These are phyloP conservation scores for Morelia viridis DNA, from an alignment of 2,797 vertebrate species.

Conservation along the genomic window DNA sequence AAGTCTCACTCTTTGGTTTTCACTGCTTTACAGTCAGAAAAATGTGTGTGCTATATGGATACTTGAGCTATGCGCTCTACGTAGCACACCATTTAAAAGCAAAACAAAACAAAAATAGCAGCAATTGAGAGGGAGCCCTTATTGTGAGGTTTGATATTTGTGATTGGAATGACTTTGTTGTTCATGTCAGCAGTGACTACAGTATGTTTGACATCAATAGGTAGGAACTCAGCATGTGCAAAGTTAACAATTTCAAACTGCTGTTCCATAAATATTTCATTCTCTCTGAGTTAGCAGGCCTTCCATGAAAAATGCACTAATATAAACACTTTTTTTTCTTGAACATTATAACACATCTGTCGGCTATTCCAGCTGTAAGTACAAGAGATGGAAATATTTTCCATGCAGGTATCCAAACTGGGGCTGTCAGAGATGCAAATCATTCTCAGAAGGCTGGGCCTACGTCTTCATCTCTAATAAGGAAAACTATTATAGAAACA, in stretches of 20 bases:
- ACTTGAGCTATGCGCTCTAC: not conserved
- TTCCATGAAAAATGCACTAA: conserved; percentile 44
- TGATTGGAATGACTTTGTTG: conserved; percentile 38
- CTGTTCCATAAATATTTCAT: conserved; percentile 39
- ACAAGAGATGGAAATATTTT: conserved; percentile 28
- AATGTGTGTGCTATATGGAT: not conserved
- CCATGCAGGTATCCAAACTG: not conserved
- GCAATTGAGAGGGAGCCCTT: not conserved
- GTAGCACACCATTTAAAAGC: not conserved
- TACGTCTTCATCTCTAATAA: not conserved
- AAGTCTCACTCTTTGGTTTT: not conserved
- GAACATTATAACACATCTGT: conserved; percentile 43
- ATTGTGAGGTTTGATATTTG: conserved; percentile 24
- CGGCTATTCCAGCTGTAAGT: conserved; percentile 43
- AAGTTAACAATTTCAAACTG: conserved; percentile 44
- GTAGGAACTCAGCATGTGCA: not conserved
- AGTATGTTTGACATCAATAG: conserved; percentile 9
- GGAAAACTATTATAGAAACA: not conserved
- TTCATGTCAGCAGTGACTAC: conserved; percentile 3
- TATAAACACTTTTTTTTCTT: conserved; percentile 35
- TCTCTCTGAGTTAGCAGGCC: conserved; percentile 30
- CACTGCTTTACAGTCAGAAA: not conserved
- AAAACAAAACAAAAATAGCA: not conserved
- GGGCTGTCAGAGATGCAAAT: not conserved
- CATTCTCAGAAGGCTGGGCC: not conserved